Base-by-base conservation (phyloP, 2,113 vertebrate genomes). In the Petromus typicus region DNA sequence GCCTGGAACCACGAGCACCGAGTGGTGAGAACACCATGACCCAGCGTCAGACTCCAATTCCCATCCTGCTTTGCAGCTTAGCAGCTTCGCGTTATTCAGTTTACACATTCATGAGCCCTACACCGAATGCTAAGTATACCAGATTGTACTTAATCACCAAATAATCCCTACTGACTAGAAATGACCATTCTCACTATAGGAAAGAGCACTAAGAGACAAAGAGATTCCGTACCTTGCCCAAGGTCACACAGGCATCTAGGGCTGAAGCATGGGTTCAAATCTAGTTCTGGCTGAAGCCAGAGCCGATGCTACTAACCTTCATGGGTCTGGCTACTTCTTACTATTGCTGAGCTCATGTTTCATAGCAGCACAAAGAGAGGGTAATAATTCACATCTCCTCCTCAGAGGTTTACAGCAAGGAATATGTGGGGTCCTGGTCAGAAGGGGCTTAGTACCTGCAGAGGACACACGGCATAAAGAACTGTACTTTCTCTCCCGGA, bases 201-300 rank as follows among this genome's bases (percentile, higher is more conserved):
- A 88, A 93, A 79, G 56, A 51, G 22, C 80, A 81, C 13, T 25
- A 20, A 92, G 64, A 3, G 56, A 8, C n/a, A 88, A 14, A 69
- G 3, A 48, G 82, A 61, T 82, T 88, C 66, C 83, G 25, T 56
- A 89, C 76, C 18, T 57, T 89, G 18, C 9, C 57, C 63, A 79
- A 64, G 40, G 22, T 66, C 61, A 61, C 51, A 11, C 8, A 8
- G 4, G 3, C 7, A 89, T 37, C 32, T 51, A 81, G 23, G 12
- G 17, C 23, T 20, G 25, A 94, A 82, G 32, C 56, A 90, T 79
- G 10, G 63, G 54, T 92, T 89, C 63, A 79, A 96, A 90, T 48
- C 32, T 43, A 78, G 48, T 43, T 91, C 59, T 85, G 5, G 61
- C 83, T 79, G 27, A 59, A 2, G 20, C n/a, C 14, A 75, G n/a